Conservation (phyloP, 1,140 invertebrate genomes). For the Dendrolimus punctatus region DNA sequence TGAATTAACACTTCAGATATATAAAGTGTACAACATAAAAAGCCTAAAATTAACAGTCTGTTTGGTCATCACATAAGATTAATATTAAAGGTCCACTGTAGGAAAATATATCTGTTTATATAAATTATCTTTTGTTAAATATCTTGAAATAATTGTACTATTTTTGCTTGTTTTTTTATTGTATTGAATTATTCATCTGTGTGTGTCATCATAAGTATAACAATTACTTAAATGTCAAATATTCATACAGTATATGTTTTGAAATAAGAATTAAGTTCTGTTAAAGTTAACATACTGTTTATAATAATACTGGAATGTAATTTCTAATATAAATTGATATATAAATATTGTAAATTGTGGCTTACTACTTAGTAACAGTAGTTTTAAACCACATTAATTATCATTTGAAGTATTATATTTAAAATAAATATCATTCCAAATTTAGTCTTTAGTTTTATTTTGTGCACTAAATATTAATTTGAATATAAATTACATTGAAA, state of each 20-base stretch:
- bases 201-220: no score
- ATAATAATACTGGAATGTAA: constrained; percentile 22
- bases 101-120: constrained; percentile 24
- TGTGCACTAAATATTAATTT: constrained; percentile 3
- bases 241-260: no score
- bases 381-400: constrained; percentile 19
- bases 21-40: no score
- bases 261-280: no score
- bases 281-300: constrained; percentile 1
- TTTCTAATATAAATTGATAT: constrained; percentile 42
- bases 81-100: constrained; percentile 10
- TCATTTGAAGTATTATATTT: constrained; percentile 39
- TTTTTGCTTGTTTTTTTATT: no score
- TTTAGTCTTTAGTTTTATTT: constrained; percentile 14
- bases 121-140: background rate
- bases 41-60: constrained; percentile 24
- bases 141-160: no score
- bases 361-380: constrained; percentile 17
- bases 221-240: no score
- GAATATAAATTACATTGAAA: no score
- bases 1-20: constrained; percentile 17
- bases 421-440: constrained; percentile 61
- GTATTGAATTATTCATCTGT: no score
- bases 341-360: constrained; percentile 24
- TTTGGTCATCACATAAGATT: constrained; percentile 34